Evolutionary conservation across 2,113 vertebrate species (phyloP).

Genomic region (Rattus rattus): DNA sequence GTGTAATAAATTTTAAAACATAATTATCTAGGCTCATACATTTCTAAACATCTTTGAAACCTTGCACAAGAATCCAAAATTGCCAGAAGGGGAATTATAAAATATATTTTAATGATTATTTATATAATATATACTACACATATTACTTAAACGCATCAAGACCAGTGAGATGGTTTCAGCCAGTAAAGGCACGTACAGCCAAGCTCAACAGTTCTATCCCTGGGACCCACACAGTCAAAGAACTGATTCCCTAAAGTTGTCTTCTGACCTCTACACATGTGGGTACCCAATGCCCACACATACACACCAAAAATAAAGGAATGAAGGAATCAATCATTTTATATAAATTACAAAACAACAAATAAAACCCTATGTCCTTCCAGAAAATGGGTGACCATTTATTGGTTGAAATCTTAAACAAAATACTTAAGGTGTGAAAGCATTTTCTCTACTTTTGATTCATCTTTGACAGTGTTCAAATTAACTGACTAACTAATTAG

Average conservation of each 20-base stretch:
- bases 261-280: neutral
- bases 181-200: neutral
- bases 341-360: neutral
- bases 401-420: neutral
- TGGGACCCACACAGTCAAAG: neutral
- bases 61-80: slow-evolving; percentile 27
- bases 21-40: slow-evolving; percentile 37
- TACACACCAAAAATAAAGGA: neutral
- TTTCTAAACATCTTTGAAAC: slow-evolving; percentile 43
- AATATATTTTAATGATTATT: neutral
- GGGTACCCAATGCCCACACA: neutral
- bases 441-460: slow-evolving; percentile 43
- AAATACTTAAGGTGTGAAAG: neutral
- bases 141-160: neutral
- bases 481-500: neutral
- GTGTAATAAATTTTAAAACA: slow-evolving; percentile 13
- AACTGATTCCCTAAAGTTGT: neutral
- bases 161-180: neutral
- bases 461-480: neutral
- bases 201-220: neutral
- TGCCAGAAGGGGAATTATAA: neutral
- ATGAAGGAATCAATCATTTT: too few relatives aligned
- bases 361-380: neutral
- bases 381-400: slow-evolving; percentile 40
- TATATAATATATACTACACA: neutral